Evolutionary conservation across 2,113 vertebrate genomes (phyloP).

Genomic region (Cryptotis parvus): DNA sequence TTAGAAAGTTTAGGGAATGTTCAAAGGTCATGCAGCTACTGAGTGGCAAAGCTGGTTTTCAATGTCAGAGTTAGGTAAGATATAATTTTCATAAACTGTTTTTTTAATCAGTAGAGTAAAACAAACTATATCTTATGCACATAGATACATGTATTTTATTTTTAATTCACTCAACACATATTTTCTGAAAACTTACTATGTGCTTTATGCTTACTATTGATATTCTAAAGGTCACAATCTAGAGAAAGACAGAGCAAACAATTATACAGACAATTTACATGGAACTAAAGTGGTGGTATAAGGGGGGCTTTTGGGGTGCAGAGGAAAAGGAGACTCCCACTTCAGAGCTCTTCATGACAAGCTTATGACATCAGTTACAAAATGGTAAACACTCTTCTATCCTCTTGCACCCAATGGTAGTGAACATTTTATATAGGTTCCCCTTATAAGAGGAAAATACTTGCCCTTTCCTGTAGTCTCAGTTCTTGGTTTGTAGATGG

Average conservation of each 20-base stretch:
- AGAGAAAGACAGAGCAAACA: not conserved
- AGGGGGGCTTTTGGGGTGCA: too few species aligned
- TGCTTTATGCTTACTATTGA: not conserved
- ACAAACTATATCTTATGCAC: not conserved
- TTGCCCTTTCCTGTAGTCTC: slow-evolving; percentile 68
- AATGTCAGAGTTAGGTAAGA: not conserved
- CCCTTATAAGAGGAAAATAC: slow-evolving; percentile 72
- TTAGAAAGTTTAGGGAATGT: not conserved
- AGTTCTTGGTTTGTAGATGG: slow-evolving; percentile 64
- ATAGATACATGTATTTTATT: not conserved
- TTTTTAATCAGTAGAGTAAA: not conserved
- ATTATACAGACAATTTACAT: too few species aligned
- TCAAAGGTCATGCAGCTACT: not conserved
- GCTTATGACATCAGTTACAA: slow-evolving; percentile 74
- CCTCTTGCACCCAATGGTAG: slow-evolving; percentile 67
- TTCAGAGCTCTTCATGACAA: not conserved
- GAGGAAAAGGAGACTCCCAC: not conserved
- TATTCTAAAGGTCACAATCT: not conserved
- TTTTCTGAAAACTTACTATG: not conserved
- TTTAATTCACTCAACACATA: not conserved
- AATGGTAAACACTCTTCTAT: slow-evolving; percentile 71
- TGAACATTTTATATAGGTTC: slow-evolving; percentile 73
- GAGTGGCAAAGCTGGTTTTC: not conserved
- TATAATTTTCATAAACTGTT: not conserved
- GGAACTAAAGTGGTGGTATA: not conserved